Evolutionary conservation across 2,797 vertebrate species (phyloP), one percentile per base, ranked within the genome.

Genomic region (Arrhamphus sclerolepis): DNA sequence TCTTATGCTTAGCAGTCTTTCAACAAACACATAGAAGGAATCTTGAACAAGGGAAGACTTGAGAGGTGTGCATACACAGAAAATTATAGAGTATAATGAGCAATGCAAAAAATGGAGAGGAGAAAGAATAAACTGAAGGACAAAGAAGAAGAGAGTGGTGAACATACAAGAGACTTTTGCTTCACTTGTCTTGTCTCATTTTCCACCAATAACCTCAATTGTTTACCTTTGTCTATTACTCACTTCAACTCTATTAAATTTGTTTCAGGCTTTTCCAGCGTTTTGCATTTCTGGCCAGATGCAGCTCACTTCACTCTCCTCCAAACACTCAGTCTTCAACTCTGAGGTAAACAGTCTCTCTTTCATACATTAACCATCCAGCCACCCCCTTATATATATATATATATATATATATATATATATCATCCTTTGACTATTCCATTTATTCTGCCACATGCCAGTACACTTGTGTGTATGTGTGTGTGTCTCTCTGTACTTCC

Each of bases 401-500:
- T n/a, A n/a, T n/a, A n/a, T n/a, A n/a, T n/a, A n/a, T n/a, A n/a
- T n/a, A n/a, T n/a, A n/a, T n/a, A n/a, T n/a, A n/a, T 38, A 52
- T 60, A 41, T 70, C 59, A 13, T 47, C 53, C 58, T 62, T 64
- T 66, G 58, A 77, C 70, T 53, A 40, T 63, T 73, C 56, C 64
- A 72, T 74, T 55, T 60, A 61, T 74, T 49, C 61, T 68, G 38
- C 64, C 70, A 51, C 70, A 77, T 66, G 63, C 64, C 60, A 28
- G 41, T 53, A 62, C 60, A 57, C 64, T 70, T 71, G 75, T 66
- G 39, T 58, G 52, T 34, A 26, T 42, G 17, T 66, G 65, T 59
- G 60, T 72, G 84, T 56, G 64, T 83, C 70, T 78, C 66, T 75
- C 66, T 77, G 72, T 75, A 86, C 92, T 88, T 69, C 90, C 89